These are phyloP conservation scores for Uloborus diversus DNA, from an alignment of 1,140 invertebrate genomes.

Conservation along the genomic window DNA sequence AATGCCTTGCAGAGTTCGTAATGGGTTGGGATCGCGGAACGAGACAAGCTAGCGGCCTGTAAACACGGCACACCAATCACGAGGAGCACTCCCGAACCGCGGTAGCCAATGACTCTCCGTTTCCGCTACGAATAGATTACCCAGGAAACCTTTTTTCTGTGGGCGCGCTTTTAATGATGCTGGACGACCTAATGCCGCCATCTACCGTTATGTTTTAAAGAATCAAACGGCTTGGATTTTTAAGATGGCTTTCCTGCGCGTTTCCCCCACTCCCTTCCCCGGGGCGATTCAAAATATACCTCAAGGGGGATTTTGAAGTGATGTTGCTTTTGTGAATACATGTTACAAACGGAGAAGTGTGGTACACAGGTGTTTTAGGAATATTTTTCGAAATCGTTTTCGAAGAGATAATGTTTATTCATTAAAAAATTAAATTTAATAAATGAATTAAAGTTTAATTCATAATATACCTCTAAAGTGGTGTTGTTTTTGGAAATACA, in stretches of 20 bases:
- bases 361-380: background rate
- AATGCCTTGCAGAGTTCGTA: slow-evolving; percentile 20
- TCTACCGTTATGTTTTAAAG: slow-evolving; percentile 57
- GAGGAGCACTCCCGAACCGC: slow-evolving; percentile 44
- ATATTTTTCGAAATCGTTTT: background rate
- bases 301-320: background rate
- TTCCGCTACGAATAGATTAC: slow-evolving; percentile 57
- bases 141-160: slow-evolving; percentile 52
- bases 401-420: too few species aligned
- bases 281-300: too few species aligned
- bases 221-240: slow-evolving; percentile 55
- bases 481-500: background rate
- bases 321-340: background rate
- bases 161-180: slow-evolving; percentile 40
- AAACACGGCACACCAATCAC: slow-evolving; percentile 61
- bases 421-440: too few species aligned
- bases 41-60: slow-evolving; percentile 46
- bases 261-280: background rate
- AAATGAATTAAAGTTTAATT: too few species aligned
- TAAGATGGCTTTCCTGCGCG: background rate
- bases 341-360: background rate
- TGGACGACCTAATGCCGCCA: slow-evolving; percentile 50
- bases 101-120: slow-evolving; percentile 59
- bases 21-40: slow-evolving; percentile 23
- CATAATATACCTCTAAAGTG: too few species aligned